Percentiles rank a stretch among this genome's conserved stretches.
Evolutionary conservation across 2,888 invertebrate species (phyloP).

Genomic region (Chymomyza caudatula): DNA sequence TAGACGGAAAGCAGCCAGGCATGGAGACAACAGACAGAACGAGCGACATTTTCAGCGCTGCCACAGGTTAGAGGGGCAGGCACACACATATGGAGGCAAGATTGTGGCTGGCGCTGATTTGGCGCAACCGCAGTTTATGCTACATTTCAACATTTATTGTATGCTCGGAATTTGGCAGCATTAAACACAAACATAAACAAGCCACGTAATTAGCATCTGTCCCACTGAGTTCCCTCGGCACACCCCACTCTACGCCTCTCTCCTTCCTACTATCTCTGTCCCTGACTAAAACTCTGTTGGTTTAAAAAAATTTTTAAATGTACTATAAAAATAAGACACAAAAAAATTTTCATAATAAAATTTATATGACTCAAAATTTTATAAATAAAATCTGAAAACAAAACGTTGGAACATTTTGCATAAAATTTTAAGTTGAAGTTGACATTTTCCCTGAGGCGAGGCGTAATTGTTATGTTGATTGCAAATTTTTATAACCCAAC

Average conservation of each 20-base stretch:
- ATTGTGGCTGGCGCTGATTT: neutral
- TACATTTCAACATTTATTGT: constrained; percentile 53
- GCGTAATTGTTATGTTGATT: constrained; percentile 69
- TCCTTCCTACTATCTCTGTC: neutral
- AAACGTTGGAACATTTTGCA: constrained; percentile 34
- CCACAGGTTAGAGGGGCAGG: neutral
- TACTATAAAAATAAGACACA: constrained; percentile 48
- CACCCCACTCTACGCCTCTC: neutral
- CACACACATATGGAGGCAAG: neutral
- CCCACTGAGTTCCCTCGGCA: neutral
- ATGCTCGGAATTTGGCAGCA: constrained; percentile 1
- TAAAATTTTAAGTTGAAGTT: constrained; percentile 30
- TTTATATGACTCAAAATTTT: constrained; percentile 3
- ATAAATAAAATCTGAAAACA: constrained; percentile 34
- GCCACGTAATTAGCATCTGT: constrained; percentile 53
- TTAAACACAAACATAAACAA: constrained; percentile 30
- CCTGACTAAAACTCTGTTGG: constrained; percentile 21
- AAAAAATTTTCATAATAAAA: neutral
- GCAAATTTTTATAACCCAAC: constrained; percentile 41
- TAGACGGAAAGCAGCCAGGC: constrained; percentile 40
- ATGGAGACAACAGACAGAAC: constrained; percentile 17
- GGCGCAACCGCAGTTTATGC: constrained; percentile 2
- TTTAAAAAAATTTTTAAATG: constrained; percentile 40
- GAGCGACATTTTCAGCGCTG: neutral
- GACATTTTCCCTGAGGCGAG: neutral